A percentile compares a stretch with the other conserved stretches of the same genome.
phyloP scores from a whole-genome alignment of 2,797 vertebrate species.

The Phrynocephalus forsythii region DNA sequence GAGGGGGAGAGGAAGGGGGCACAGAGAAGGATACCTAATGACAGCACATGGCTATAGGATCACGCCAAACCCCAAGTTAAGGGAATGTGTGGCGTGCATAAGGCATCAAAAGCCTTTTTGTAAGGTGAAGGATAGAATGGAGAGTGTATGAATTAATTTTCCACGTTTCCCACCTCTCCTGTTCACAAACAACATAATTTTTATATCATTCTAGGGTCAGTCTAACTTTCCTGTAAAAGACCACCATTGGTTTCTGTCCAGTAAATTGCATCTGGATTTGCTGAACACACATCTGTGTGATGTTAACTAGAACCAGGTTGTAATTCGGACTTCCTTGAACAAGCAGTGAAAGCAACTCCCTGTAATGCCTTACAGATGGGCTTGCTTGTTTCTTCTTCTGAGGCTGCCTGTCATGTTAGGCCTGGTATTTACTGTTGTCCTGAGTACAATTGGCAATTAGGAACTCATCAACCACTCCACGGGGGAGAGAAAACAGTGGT shows the following conservation, averaged over 20 bases:
- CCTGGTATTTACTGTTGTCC: constrained; percentile 31
- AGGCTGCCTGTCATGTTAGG: constrained; percentile 37
- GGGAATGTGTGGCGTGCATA: not conserved
- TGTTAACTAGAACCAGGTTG: constrained; percentile 73
- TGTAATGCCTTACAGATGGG: constrained; percentile 44
- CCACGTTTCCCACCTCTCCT: not conserved
- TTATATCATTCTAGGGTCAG: constrained; percentile 2
- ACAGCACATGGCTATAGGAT: not conserved
- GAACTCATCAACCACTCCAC: constrained; percentile 12
- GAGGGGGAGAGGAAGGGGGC: too few relatives aligned
- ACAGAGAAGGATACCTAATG: too few relatives aligned
- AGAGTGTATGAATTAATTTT: too few relatives aligned
- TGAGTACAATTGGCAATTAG: constrained; percentile 20
- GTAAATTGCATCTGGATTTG: constrained; percentile 67
- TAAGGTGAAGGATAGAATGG: too few relatives aligned
- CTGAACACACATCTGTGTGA: constrained; percentile 59
- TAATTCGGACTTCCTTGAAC: constrained; percentile 53
- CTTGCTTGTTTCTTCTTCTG: constrained; percentile 7
- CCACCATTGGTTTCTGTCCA: constrained; percentile 46
- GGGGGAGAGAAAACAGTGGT: not conserved
- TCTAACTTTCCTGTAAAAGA: constrained; percentile 9
- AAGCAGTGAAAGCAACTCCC: constrained; percentile 33
- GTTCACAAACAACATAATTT: not conserved
- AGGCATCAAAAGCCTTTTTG: too few relatives aligned
- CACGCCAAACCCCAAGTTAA: not conserved